Evolutionary conservation across 2,888 invertebrate species (phyloP), one percentile per base, ranked within the genome.

Genomic region (Drosophila phalerata): DNA sequence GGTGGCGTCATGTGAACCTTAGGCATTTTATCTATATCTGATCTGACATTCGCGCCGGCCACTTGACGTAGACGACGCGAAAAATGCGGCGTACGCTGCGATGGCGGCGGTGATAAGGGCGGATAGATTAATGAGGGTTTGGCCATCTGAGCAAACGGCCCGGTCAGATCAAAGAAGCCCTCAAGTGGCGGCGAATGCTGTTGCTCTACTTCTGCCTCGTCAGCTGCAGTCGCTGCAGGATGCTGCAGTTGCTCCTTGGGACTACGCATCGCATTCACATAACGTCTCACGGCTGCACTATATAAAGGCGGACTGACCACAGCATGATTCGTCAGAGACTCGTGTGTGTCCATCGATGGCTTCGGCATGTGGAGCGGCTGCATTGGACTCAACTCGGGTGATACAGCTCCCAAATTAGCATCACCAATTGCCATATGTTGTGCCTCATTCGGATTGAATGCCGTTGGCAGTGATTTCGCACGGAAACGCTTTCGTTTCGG

Each of bases 381-480:
- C 2, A 30, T 25, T 22, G 32, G 34, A 32, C 28, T 49, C 15
- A 25, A 1, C 2, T 47, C 42, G 0, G 47, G 22, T 17, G 19
- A 22, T 0, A 10, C 11, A 5, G 22, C 9, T 0, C 4, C 51
- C 37, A 17, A 3, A n/a, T 34, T 34, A 11, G 22, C 28, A 6
- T 67, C 32, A 0, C 5, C 22, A 10, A 11, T 8, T 10, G 2
- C 2, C 5, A 8, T 8, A 3, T 17, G 8, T 5, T 28, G 15
- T 34, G 1, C 17, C 8, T 56, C 45, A 9, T 9, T 25, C 5
- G 19, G 11, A 22, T 22, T 30, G 1, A 38, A 4, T 0, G 64
- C 13, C 8, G 48, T 5, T 15, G 79, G 79, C 37, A 81, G 10
- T 2, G 79, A 80, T 34, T 80, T 82, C 6, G 79, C 64, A 13